Conservation (phyloP, 2,113 vertebrate species). For the Elephantulus edwardii region DNA sequence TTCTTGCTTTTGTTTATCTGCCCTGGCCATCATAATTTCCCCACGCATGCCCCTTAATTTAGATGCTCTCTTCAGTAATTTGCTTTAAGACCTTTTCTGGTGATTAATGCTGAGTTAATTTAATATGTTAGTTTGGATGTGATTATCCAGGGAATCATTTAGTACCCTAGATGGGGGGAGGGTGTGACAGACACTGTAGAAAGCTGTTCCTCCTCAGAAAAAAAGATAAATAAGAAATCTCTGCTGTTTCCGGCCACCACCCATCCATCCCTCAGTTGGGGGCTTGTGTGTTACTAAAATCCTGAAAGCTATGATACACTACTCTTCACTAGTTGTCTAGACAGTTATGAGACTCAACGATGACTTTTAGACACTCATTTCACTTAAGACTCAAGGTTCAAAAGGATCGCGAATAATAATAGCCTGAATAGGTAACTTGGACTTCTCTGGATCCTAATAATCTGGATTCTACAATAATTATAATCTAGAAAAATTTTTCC, state of each 20-base stretch:
- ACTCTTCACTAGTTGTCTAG: background rate
- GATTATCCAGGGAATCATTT: conserved; percentile 35
- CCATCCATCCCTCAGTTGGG: too few species aligned
- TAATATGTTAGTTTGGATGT: conserved; percentile 59
- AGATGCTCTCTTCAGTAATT: conserved; percentile 52
- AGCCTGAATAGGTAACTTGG: background rate
- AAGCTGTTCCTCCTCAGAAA: background rate
- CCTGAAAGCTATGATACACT: too few species aligned
- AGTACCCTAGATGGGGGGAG: background rate
- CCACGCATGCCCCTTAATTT: conserved; percentile 31
- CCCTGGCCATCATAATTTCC: conserved; percentile 42
- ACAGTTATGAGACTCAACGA: background rate
- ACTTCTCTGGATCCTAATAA: background rate
- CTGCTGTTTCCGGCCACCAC: too few species aligned
- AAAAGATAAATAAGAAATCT: background rate
- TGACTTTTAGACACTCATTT: background rate
- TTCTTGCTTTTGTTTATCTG: conserved; percentile 65
- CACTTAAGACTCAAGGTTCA: background rate
- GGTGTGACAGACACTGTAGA: background rate
- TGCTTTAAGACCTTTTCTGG: conserved; percentile 44
- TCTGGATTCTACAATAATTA: background rate
- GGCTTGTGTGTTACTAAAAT: too few species aligned
- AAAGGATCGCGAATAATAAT: background rate
- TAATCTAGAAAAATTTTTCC: background rate
- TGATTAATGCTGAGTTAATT: conserved; percentile 71